Conservation (phyloP, 2,797 vertebrate species). For the Poeciliopsis presidionis region DNA sequence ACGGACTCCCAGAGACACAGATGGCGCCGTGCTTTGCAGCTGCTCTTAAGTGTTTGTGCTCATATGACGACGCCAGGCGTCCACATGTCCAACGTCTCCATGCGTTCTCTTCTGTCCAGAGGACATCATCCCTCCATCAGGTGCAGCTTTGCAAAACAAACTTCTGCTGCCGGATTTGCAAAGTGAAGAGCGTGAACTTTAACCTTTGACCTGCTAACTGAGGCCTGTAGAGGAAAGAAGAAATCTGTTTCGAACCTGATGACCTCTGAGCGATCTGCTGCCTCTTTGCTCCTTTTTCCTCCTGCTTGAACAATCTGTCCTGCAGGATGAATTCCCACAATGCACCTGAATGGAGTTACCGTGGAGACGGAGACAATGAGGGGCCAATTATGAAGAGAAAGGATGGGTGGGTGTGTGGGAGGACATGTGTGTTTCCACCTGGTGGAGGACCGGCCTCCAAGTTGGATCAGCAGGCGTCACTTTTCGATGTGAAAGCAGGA, state of each 20-base stretch:
- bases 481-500: neutral
- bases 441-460: neutral
- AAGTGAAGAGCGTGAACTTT: neutral
- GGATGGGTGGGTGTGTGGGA: slow-evolving; percentile 20
- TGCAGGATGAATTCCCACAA: slow-evolving; percentile 48
- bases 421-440: slow-evolving; percentile 5
- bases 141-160: neutral
- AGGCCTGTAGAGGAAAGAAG: neutral
- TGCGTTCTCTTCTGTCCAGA: neutral
- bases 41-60: neutral
- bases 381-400: slow-evolving; percentile 46
- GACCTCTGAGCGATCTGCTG: neutral
- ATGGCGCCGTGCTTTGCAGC: neutral
- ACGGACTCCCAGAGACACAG: neutral
- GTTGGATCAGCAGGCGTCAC: neutral
- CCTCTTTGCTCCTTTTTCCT: slow-evolving; percentile 42
- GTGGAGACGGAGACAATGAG: slow-evolving; percentile 48
- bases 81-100: neutral
- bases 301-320: slow-evolving; percentile 17
- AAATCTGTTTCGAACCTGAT: neutral
- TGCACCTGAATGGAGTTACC: slow-evolving; percentile 58
- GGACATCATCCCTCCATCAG: neutral
- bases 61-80: neutral
- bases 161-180: neutral
- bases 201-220: neutral